Conservation (phyloP, 2,113 vertebrate species). For the Ia io region DNA sequence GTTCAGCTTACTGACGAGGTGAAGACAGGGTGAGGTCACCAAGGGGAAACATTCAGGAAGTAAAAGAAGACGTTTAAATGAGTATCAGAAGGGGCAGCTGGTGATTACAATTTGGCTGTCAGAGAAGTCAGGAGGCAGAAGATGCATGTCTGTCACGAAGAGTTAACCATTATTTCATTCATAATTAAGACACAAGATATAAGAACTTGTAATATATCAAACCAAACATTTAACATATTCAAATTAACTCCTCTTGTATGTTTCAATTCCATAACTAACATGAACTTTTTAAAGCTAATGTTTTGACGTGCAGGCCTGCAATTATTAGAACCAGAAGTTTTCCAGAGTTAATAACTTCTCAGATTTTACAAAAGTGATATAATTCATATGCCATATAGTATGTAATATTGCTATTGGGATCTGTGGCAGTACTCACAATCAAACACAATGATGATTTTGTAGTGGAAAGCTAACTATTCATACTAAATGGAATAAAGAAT, state of each 20-base stretch:
- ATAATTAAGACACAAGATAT: neutral
- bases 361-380: neutral
- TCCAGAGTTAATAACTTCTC: neutral
- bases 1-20: neutral
- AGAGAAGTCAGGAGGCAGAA: neutral
- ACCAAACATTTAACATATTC: neutral
- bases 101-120: neutral
- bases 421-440: neutral
- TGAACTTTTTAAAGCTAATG: neutral
- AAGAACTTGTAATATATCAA: neutral
- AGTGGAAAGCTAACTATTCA: neutral
- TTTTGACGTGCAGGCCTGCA: neutral
- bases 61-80: neutral
- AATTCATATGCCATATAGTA: neutral
- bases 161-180: neutral
- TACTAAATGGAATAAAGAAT: neutral
- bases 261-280: neutral
- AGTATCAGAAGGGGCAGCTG: neutral
- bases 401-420: neutral
- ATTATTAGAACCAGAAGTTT: neutral
- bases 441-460: neutral
- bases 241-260: neutral
- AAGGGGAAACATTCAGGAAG: neutral
- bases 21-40: neutral
- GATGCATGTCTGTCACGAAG: neutral